Evolutionary conservation across 2,113 vertebrate species (phyloP).

Genomic region (Megaceryle torquata): DNA sequence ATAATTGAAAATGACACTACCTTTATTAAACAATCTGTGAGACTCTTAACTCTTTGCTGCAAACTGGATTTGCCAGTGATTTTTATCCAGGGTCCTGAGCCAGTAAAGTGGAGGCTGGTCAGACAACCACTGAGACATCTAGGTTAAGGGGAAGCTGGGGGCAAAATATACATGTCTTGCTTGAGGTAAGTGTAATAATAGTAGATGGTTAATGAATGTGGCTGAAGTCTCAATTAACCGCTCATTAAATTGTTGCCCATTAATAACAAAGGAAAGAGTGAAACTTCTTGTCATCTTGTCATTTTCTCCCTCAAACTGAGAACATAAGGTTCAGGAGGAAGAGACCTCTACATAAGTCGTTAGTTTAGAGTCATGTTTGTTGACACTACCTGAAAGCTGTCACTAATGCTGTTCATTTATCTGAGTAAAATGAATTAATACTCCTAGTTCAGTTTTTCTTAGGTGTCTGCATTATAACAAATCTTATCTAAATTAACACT

Average conservation of each 20-base stretch:
- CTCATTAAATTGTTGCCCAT: neutral
- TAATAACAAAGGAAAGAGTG: neutral
- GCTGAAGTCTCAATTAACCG: neutral
- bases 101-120: neutral
- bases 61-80: neutral
- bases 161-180: neutral
- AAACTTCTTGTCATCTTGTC: neutral
- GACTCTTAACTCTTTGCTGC: constrained; percentile 1
- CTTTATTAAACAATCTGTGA: constrained; percentile 31
- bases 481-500: neutral
- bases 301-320: neutral
- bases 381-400: neutral
- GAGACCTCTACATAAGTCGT: neutral
- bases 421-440: neutral
- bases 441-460: neutral
- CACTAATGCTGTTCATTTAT: neutral
- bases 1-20: constrained; percentile 57
- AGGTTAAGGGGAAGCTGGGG: neutral
- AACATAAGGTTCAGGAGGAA: neutral
- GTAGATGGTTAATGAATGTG: neutral
- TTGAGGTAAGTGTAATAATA: neutral
- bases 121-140: neutral
- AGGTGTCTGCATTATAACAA: neutral
- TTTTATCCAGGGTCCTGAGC: neutral
- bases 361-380: neutral